Base-by-base conservation (phyloP, 2,797 vertebrate species). In the Microctenopoma steveboyesi region DNA sequence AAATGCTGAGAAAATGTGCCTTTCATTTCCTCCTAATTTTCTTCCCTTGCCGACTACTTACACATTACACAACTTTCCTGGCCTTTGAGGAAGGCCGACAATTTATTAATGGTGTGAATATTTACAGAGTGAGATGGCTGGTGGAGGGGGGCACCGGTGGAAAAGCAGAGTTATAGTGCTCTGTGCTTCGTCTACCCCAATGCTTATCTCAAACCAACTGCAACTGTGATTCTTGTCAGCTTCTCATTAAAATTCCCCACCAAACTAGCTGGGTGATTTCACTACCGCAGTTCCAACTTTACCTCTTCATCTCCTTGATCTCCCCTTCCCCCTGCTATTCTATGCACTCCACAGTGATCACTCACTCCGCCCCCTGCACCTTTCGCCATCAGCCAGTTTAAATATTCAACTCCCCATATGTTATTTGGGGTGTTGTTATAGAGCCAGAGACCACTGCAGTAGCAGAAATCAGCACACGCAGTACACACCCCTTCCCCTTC, bases 361-460 rank as follows among this genome's bases (percentile, higher is more conserved):
- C 64, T 82, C 76, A 67, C 56, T 66, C 79, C 75, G 61, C 43
- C 58, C 59, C 47, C 70, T 61, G 54, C 78, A 62, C 76, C 57
- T 18, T 67, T 64, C 27, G 15, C 87, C 74, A 79, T 57, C 70
- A 67, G 60, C 79, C 82, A 37, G 50, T 87, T 87, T 84, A 87
- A 90, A 89, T 90, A 91, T 92, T 90, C 86, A 89, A 49, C 79
- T 77, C 79, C 75, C 82, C 81, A 69, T 79, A 84, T 85, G 76
- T 85, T 86, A 68, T 79, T 74, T 69, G 69, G 70, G 55, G 49
- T 18, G 64, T 63, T 58, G 64, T 78, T 77, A 56, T 22, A 28
- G 67, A 88, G 64, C 64, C 48, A 30, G 40, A 63, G 61, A 83
- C 63, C 79, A 80, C 84, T 85, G 85, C 85, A 72, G 88, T 66